Evolutionary conservation across 2,113 vertebrate species (phyloP), one percentile per base, ranked within the genome.

Genomic region (Hippocampus zosterae): DNA sequence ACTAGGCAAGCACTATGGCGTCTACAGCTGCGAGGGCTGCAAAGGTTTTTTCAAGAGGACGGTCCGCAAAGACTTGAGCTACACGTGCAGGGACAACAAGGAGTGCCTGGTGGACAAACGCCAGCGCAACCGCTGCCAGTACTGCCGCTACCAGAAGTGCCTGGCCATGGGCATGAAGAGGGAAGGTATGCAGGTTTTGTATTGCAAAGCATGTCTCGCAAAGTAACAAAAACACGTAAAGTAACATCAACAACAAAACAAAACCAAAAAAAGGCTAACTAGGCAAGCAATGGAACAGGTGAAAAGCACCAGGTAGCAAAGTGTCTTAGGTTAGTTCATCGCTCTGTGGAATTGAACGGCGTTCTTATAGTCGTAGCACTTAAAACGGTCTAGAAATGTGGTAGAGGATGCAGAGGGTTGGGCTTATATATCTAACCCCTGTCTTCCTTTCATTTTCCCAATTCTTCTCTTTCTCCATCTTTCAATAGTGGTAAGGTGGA

Each of bases 101-200:
- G 95, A 96, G 76, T 98, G 97, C 75, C 92, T 95, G 73, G 96
- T 98, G 0, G 96, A 98, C 92, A 98, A 98, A 90, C 94, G 96
- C 37, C 97, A 98, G 72, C 94, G 96, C 68, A 98, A 98, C 79
- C 96, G 97, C 79, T 98, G 97, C 90, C 96, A 98, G 84, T 97
- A 98, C 92, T 98, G 97, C 87, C 95, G 97, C 88, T 98, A 98
- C 83, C 96, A 98, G 93, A 98, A 98, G 94, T 98, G 97, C 92
- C 94, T 98, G 72, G 95, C 93, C 2, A 96, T 94, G 92, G 97
- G 96, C 77, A 98, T 98, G 96, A 98, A 96, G 92, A 92, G 96
- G 73, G 96, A 98, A 93, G 96, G 96, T 98, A 88, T 72, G 81
- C 61, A 71, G 15, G 13, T 46, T 65, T 42, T 41, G 25, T 25